Conservation (phyloP, 2,113 vertebrate genomes). For the Athene noctua region DNA sequence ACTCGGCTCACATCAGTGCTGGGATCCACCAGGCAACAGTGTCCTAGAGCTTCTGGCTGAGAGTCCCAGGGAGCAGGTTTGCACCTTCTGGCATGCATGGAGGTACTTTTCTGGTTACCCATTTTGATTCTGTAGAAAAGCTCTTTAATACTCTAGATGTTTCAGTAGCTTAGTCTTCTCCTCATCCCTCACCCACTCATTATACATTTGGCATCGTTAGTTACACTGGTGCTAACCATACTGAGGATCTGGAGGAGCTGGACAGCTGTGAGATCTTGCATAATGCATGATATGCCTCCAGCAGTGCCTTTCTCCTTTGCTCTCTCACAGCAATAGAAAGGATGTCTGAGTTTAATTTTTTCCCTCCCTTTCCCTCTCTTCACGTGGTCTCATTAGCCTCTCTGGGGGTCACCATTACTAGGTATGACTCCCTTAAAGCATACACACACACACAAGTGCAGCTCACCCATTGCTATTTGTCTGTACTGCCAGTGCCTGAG, state of each 20-base stretch:
- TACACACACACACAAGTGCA: too few relatives aligned
- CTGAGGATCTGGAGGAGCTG: neutral
- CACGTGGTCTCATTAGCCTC: neutral
- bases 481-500: neutral
- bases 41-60: neutral
- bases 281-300: neutral
- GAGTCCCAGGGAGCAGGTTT: neutral
- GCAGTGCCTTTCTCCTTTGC: neutral
- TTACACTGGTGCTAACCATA: neutral
- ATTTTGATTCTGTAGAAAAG: neutral
- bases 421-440: neutral
- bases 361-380: neutral
- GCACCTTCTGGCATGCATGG: accelerated
- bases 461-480: neutral
- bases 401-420: neutral
- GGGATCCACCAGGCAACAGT: neutral
- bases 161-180: neutral
- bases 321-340: neutral
- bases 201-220: neutral
- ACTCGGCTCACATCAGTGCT: neutral
- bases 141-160: neutral
- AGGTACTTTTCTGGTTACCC: neutral
- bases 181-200: neutral
- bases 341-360: neutral
- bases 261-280: neutral